Evolutionary conservation across 2,888 invertebrate genomes (phyloP), one percentile per base, ranked within the genome.

Genomic region (Drosophila mettleri): DNA sequence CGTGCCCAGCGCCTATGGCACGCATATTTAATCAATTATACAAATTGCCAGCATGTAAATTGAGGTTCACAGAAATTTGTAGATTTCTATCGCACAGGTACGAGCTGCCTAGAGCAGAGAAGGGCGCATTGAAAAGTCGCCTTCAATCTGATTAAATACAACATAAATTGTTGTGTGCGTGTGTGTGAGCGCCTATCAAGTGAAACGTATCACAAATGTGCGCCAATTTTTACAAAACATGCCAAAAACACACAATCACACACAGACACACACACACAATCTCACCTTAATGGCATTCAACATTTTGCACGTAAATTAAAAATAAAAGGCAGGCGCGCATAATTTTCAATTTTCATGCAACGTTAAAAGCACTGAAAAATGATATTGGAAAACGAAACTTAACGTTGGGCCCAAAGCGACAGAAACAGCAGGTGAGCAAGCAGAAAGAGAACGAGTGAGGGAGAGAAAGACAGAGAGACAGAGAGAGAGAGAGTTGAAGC

Each of bases 11-110:
- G 41, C 36, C 41, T 38, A 8, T 55, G 45, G 66, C 83, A 86
- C 86, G 86, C 86, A 74, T 74, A 72, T 78, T 81, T 74, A 87
- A 89, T 85, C 85, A 85, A 85, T 85, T 89, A 85, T 67, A 85
- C 79, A 89, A 85, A 89, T 87, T 78, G 82, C 85, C 52, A 53
- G 59, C 66, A 69, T 61, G 48, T 73, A 62, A 67, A 73, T 63
- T 73, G 68, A 53, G 62, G 62, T 57, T 53, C 53, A 46, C 33
- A 20, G 46, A 66, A 63, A 61, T 63, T 73, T 78, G 54, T 53
- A 33, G 62, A 62, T 77, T 41, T 39, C 38, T 33, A 69, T 64
- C 57, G 34, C 10, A 20, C 22, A 45, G 36, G 34, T 29, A 20
- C 31, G 34, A 8, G 27, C 5, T 4, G n/a, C 22, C 49, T 33